These are phyloP conservation scores for Arctia plantaginis DNA, from an alignment of 2,888 invertebrate species.

Conservation along the genomic window DNA sequence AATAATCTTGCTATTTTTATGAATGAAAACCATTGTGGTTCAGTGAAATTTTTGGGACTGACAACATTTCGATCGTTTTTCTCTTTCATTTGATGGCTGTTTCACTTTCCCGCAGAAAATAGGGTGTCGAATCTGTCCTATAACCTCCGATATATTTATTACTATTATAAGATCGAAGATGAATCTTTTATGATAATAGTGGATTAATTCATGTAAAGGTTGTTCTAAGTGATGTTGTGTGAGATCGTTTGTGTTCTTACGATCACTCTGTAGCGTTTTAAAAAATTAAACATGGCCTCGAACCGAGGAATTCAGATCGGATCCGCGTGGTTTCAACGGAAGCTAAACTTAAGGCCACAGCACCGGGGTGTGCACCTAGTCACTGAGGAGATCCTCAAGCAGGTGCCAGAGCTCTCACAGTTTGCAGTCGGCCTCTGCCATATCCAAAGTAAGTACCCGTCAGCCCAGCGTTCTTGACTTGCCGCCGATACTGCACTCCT, in stretches of 20 bases:
- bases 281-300: conserved; percentile 92
- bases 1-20: conserved; percentile 41
- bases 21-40: conserved; percentile 59
- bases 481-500: conserved; percentile 78
- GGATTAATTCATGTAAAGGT: conserved; percentile 86
- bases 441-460: conserved; percentile 95
- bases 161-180: conserved; percentile 86
- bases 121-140: conserved; percentile 87
- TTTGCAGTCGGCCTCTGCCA: conserved; percentile 98
- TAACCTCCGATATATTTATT: conserved; percentile 86
- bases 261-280: conserved; percentile 84
- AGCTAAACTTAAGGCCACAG: conserved; percentile 97
- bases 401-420: conserved; percentile 97
- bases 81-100: conserved; percentile 83
- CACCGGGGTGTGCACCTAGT: conserved; percentile 98
- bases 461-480: conserved; percentile 60
- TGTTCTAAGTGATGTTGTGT: conserved; percentile 86
- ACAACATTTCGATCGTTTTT: conserved; percentile 77
- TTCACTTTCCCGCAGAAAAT: conserved; percentile 87
- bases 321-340: conserved; percentile 99
- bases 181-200: conserved; percentile 91
- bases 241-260: conserved; percentile 84
- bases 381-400: conserved; percentile 97
- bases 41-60: conserved; percentile 60
- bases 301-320: conserved; percentile 97